Evolutionary conservation across 2,113 vertebrate species (phyloP), one percentile per base, ranked within the genome.

Genomic region (Gobius niger): DNA sequence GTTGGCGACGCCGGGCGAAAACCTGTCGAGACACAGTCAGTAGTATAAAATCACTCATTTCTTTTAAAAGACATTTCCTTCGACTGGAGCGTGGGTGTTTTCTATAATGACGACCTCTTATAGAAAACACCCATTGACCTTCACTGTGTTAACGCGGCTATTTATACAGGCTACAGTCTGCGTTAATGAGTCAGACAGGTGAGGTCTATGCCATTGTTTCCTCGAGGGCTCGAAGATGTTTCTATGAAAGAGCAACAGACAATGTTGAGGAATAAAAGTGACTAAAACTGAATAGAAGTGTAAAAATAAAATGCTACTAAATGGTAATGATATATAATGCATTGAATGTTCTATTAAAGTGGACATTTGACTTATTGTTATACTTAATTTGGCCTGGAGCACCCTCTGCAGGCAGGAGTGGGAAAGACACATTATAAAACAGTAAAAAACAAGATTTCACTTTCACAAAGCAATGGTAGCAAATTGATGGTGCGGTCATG

Each of bases 1-100:
- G 6, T 92, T 94, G 76, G 92, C 81, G 76, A 92, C 90, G 46
- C 93, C 92, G 1, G 95, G 93, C 19, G 95, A 94, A 82, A 97
- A 96, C 46, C 95, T 96, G 80, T 40, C 10, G 7, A 42, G n/a
- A 65, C 60, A 70, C 7, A 63, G 1, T 16, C 7, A 19, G 44
- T 68, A 67, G 44, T 63, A 57, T 52, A 40, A 52, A 7, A 49
- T 18, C 8, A 15, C 4, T 13, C 49, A 34, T 34, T 15, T 46
- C 7, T 0, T 15, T 0, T 44, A n/a, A 64, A 63, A 56, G 64
- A 0, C 50, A 24, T 72, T 65, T 34, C 52, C 52, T 11, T 14
- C 19, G 50, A 40, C 53, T 24, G 53, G 5, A 7, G 1, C 5
- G 53, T 56, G 18, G 19, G 18, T 12, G 18, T 56, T 56, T 24